Evolutionary conservation across 2,888 invertebrate genomes (phyloP), one percentile per base, ranked within the genome.

Genomic region (Aplocera efformata): DNA sequence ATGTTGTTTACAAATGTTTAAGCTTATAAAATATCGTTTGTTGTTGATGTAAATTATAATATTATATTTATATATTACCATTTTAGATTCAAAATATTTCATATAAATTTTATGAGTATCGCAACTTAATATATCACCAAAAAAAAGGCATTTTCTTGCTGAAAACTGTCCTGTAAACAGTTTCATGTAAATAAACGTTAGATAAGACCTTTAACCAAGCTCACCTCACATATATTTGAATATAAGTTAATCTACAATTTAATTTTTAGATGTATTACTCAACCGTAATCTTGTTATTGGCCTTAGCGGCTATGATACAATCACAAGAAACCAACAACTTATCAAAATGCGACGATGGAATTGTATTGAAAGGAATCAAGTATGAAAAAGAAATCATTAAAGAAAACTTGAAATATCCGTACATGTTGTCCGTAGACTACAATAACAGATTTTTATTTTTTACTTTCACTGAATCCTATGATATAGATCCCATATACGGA

Each of bases 401-500:
- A 34, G 34, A 45, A 1, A 23, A 58, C 25, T 7, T 76, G 0
- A 45, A 56, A 1, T 67, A 63, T 30, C 78, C 84, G 0, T 84
- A 77, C 41, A 80, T 83, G 50, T 42, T 83, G 27, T 67, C 65
- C 0, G 65, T 85, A 10, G 80, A 85, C 41, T 69, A 76, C 22
- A 60, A 72, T n/a, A 79, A 68, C 1, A 73, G 75, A 33, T 70
- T 62, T 1, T 34, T 84, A 11, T 83, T 78, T 56, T 83, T 78
- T 41, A 83, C 82, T 42, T 75, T 63, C 33, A 39, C 57, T 1
- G 50, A 56, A 21, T n/a, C n/a, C n/a, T n/a, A n/a, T n/a, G 20
- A 32, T 0, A 24, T 32, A 1, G 44, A 43, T 1, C 34, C 39
- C 2, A 36, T 32, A 7, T 80, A 80, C 29, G 53, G 62, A 50